Evolutionary conservation across 1,140 invertebrate genomes (phyloP).

Genomic region (Euwallacea similis): DNA sequence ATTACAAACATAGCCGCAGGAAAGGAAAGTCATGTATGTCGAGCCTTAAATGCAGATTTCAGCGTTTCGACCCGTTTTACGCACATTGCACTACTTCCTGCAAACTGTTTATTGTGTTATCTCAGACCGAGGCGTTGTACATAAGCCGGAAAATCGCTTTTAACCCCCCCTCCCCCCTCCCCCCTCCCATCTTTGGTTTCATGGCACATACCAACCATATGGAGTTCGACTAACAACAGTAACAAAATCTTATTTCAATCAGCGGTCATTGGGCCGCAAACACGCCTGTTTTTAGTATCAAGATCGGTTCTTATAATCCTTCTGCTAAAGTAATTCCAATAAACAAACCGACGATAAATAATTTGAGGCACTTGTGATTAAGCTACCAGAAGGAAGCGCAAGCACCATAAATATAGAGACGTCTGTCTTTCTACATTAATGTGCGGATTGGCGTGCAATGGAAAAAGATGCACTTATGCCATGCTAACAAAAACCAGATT

Average conservation of each 20-base stretch:
- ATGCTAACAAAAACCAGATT: slow-evolving; percentile 18
- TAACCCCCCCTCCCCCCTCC: neutral
- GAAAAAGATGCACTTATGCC: no score
- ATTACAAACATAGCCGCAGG: neutral
- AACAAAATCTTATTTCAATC: neutral
- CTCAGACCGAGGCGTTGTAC: neutral
- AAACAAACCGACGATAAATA: slow-evolving; percentile 12
- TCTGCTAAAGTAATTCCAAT: slow-evolving; percentile 12
- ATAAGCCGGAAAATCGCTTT: neutral
- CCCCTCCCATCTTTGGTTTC: neutral
- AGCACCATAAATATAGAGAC: neutral
- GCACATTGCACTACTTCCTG: slow-evolving; percentile 12
- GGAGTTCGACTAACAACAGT: neutral
- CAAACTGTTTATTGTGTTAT: neutral
- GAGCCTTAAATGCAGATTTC: neutral
- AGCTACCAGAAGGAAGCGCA: slow-evolving; percentile 18
- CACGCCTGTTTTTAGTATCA: neutral
- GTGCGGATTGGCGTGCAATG: no score
- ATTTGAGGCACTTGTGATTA: slow-evolving; percentile 19
- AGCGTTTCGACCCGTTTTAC: slow-evolving; percentile 1
- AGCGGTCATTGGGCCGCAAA: neutral
- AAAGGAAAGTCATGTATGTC: slow-evolving; percentile 7
- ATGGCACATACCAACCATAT: neutral
- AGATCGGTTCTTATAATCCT: slow-evolving; percentile 1
- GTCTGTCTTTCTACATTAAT: neutral